Base-by-base conservation (phyloP, 2,888 invertebrate species). In the Eupithecia dodoneata region DNA sequence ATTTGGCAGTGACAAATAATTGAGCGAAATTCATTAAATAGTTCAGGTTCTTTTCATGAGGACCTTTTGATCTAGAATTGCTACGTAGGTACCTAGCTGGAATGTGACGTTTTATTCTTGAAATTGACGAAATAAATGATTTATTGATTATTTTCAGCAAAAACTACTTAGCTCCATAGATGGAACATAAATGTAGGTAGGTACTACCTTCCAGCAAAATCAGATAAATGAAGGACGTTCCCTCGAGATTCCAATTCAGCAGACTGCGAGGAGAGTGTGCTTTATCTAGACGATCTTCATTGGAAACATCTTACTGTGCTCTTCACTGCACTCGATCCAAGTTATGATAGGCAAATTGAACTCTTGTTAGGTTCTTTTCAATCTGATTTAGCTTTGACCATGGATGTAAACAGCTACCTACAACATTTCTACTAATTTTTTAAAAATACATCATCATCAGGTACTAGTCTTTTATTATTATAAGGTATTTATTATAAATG, bases 231-330 rank as follows among this genome's bases (percentile, higher is more conserved):
- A 82, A 83, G 84, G 78, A 80, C 77, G 63, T 83, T 85, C 77
- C 49, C 82, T 85, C 79, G 74, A 80, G 78, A 79, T 83, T 82
- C 79, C 76, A 82, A 82, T 80, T 74, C 42, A 81, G 81, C 69
- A 81, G 83, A 81, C 81, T 83, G 83, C 79, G 79, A 75, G 65
- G 79, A 80, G 76, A 73, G 82, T 84, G 86, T 91, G 91, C 83
- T 82, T 76, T 90, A 91, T 91, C 91, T 86, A 85, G 80, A 80
- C 83, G 85, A 89, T 90, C 89, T 85, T 59, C 79, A 82, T 83
- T 86, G 82, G 81, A 81, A 83, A 79, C 78, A 82, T 80, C 83
- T 85, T 81, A 78, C 76, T 73, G 79, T 83, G 82, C 18, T 9
- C 55, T 59, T 3, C 18, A 59, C n/a, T n/a, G 7, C 55, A 41